These are phyloP conservation scores for Menidia menidia DNA, from an alignment of 2,797 vertebrate species.

Conservation along the genomic window DNA sequence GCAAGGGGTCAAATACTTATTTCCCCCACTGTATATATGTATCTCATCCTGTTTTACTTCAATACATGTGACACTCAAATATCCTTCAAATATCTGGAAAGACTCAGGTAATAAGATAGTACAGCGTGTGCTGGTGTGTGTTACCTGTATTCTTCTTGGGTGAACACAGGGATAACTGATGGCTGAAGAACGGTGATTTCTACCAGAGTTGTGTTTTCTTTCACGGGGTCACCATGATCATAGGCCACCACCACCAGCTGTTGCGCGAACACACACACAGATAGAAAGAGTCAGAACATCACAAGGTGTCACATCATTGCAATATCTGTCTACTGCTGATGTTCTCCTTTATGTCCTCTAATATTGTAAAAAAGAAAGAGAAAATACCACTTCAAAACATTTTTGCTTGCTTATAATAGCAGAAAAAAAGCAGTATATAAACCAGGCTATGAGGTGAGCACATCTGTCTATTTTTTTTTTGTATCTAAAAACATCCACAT, in stretches of 20 bases:
- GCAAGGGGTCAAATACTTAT: too few species aligned
- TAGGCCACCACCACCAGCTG: constrained; percentile 93
- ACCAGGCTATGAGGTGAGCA: constrained; percentile 1
- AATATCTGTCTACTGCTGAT: not conserved
- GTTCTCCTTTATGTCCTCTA: not conserved
- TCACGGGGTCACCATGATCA: constrained; percentile 92
- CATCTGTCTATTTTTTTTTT: not conserved
- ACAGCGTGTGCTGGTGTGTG: not conserved
- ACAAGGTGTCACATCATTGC: not conserved
- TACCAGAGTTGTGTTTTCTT: constrained; percentile 87
- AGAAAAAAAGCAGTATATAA: constrained; percentile 13
- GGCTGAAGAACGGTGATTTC: constrained; percentile 95
- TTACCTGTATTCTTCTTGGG: constrained; percentile 96
- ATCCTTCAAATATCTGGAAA: not conserved
- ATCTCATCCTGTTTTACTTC: not conserved
- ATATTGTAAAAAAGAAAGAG: not conserved
- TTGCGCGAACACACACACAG: constrained; percentile 35
- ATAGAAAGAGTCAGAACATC: constrained; percentile 19
- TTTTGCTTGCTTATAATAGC: too few species aligned
- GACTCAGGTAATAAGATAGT: not conserved
- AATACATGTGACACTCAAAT: constrained; percentile 1
- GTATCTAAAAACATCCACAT: constrained; percentile 9
- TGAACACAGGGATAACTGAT: constrained; percentile 95
- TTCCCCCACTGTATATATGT: too few species aligned
- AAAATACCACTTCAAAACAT: not conserved